Evolutionary conservation across 2,888 invertebrate species (phyloP), one percentile per base, ranked within the genome.

Genomic region (Orchesellides sinensis): DNA sequence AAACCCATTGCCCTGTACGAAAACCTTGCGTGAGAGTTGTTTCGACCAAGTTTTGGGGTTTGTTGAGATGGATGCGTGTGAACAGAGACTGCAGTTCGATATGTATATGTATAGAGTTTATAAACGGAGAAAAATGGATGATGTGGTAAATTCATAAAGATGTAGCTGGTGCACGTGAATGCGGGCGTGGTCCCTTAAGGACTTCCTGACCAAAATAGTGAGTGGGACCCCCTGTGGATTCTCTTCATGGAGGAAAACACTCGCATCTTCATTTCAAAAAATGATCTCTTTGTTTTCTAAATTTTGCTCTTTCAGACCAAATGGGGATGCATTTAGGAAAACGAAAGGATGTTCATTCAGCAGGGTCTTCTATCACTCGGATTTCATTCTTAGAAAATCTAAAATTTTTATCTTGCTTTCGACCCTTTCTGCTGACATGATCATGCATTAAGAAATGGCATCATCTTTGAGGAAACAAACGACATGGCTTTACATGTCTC

Each of bases 121-220:
- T 40, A 40, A 14, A 1, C n/a, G 40, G 54, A 54, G 25, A 23
- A 54, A 54, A 54, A 21, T 25, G 54, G n/a, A 47, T 10, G n/a
- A 54, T 25, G 54, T 54, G 54, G 54, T 54, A 25, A 54, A 54
- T 25, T 54, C 29, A 56, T 70, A 63, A 82, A 84, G 82, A 84
- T 84, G 84, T 79, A 74, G 75, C 69, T 75, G 56, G 69, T 83
- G 83, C 84, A 85, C 84, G 84, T 85, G 84, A 85, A 78, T 68
- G 40, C 75, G 69, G 85, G 85, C 85, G 85, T 85, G 85, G 85
- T 72, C 78, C 78, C 56, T 83, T 79, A 84, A 80, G 81, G 81
- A 83, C 83, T 85, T 83, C 85, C 83, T 83, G 84, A 54, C 83
- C 69, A 74, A 74, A 54, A 61, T 29, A 35, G 63, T 61, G 68